phyloP scores from a whole-genome alignment of 2,797 vertebrate species.

The Gymnocypris eckloni region DNA sequence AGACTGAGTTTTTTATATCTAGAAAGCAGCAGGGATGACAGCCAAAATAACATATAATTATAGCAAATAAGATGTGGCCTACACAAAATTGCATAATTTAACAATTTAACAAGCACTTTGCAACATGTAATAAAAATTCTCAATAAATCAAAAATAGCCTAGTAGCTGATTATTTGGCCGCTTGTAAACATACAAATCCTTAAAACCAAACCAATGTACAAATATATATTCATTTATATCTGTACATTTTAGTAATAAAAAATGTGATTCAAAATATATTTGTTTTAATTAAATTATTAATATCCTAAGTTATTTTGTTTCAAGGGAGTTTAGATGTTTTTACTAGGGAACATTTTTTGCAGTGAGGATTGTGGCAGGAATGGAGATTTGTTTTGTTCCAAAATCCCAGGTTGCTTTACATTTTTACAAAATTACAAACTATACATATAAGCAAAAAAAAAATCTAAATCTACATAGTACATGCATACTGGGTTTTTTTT shows the following conservation, averaged over 20 bases:
- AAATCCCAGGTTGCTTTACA: background rate
- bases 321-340: background rate
- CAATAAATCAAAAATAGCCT: background rate
- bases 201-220: background rate
- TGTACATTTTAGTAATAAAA: background rate
- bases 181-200: background rate
- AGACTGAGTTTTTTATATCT: constrained; percentile 10
- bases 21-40: background rate
- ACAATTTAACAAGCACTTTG: background rate
- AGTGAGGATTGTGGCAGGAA: background rate
- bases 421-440: background rate
- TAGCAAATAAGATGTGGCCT: background rate
- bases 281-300: background rate
- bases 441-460: background rate
- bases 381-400: background rate
- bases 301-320: background rate
- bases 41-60: background rate
- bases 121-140: background rate
- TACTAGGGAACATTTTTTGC: background rate
- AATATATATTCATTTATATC: background rate
- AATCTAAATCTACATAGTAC: background rate
- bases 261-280: background rate
- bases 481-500: background rate
- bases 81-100: background rate
- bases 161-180: background rate